Conservation (phyloP, 2,888 invertebrate genomes). For the Xestia sexstrigata region DNA sequence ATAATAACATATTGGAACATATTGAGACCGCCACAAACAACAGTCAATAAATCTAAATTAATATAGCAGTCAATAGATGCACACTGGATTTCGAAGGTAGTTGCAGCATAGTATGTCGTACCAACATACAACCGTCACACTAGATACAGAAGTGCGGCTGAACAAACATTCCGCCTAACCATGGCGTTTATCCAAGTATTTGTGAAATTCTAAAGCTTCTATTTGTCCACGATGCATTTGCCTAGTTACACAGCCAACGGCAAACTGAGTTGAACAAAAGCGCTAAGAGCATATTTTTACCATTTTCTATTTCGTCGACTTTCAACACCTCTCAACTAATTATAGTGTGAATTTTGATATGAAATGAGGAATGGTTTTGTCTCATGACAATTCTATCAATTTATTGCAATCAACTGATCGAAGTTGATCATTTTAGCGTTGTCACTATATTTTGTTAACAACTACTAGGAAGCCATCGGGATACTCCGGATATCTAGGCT, state of each 20-base stretch:
- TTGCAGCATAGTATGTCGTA: background rate
- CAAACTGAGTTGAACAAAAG: constrained; percentile 56
- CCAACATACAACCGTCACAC: background rate
- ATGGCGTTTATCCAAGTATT: constrained; percentile 68
- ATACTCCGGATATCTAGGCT: constrained; percentile 18
- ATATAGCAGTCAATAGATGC: constrained; percentile 14
- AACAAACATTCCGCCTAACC: constrained; percentile 57
- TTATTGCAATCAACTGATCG: background rate
- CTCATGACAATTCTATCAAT: background rate
- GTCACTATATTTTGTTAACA: constrained; percentile 12
- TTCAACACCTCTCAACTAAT: constrained; percentile 16
- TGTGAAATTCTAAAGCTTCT: constrained; percentile 61
- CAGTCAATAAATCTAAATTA: constrained; percentile 40
- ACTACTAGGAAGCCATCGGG: background rate
- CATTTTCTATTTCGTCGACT: constrained; percentile 31
- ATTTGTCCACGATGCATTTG: constrained; percentile 63
- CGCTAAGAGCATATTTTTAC: constrained; percentile 51
- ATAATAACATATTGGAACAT: background rate
- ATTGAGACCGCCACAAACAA: constrained; percentile 17
- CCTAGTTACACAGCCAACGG: constrained; percentile 57
- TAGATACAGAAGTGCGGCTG: constrained; percentile 25
- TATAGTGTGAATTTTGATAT: background rate
- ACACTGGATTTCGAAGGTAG: constrained; percentile 22
- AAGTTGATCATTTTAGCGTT: background rate
- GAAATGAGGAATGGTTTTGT: background rate